phyloP scores from a whole-genome alignment of 2,113 vertebrate genomes.

The Rhinoderma darwinii region DNA sequence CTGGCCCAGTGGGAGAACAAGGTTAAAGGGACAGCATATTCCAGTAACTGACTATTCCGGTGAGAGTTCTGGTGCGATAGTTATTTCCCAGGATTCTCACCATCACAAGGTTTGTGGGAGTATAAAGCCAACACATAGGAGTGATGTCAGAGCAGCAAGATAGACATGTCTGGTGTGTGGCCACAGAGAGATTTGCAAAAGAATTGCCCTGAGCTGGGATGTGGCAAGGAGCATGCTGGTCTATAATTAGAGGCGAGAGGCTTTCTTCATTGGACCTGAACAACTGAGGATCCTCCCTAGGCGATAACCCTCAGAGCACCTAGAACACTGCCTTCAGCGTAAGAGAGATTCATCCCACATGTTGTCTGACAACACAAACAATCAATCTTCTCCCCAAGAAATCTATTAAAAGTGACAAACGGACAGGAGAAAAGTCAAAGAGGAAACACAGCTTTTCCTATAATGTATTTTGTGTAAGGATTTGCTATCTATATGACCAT shows the following conservation, averaged over 20 bases:
- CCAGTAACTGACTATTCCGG: constrained; percentile 15
- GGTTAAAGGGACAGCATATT: constrained; percentile 36
- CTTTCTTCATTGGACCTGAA: constrained; percentile 41
- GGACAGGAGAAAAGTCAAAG: constrained; percentile 42
- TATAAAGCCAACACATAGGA: not conserved
- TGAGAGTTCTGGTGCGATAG: not conserved
- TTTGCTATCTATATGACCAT: not conserved
- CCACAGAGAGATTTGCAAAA: constrained; percentile 58
- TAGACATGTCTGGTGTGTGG: constrained; percentile 54
- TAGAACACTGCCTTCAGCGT: constrained; percentile 45
- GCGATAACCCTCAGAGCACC: constrained; percentile 49
- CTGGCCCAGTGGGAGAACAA: not conserved
- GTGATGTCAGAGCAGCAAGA: constrained; percentile 43
- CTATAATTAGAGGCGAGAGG: constrained; percentile 60
- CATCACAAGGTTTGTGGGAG: not conserved
- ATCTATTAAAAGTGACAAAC: constrained; percentile 61
- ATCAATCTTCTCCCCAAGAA: constrained; percentile 61
- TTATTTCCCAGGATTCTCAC: not conserved
- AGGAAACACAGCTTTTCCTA: constrained; percentile 32
- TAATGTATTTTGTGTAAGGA: constrained; percentile 45
- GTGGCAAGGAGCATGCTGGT: constrained; percentile 53
- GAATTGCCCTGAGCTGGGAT: constrained; percentile 53
- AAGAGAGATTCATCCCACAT: constrained; percentile 52
- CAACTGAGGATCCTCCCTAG: constrained; percentile 37
- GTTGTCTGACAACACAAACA: constrained; percentile 59